Base-by-base conservation (phyloP, 2,113 vertebrate genomes). In the Myiopsitta monachus region DNA sequence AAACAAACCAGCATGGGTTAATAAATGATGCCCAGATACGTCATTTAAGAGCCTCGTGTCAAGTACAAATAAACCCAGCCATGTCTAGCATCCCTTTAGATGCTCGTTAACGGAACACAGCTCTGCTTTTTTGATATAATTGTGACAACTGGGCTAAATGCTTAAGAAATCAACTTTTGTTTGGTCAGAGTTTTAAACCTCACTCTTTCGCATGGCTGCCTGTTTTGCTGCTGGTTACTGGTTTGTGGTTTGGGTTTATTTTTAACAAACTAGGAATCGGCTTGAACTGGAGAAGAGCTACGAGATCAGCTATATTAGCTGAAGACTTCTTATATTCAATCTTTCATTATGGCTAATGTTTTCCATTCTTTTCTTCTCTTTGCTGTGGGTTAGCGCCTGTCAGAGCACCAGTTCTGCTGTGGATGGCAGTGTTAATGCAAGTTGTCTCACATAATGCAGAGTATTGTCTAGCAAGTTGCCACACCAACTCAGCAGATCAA, bases 401-500 rank as follows among this genome's bases (percentile, higher is more conserved):
- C 82, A 82, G 81, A 88, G 68, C 80, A 87, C 47, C 47, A 68
- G 76, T 73, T 63, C 63, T 64, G 80, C 38, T 63, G 79, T 22
- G 82, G 82, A 21, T 54, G 46, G 68, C 83, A 72, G 76, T 54
- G 88, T 73, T 91, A 85, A 82, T 44, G 70, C 80, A 73, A 82
- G 91, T 69, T 85, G 89, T 75, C 70, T 88, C 2, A 7, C 87
- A 49, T 38, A 75, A 72, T 75, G 75, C 67, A 92, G 87, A 85
- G 57, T 75, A 75, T 72, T 94, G 83, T 85, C 83, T 57, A 78
- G 70, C 83, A 67, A 85, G 92, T 70, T 85, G 92, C 83, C 79
- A 51, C 88, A 90, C 79, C 83, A 72, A 30, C 84, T 89, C 88
- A 93, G 78, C 82, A 84, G 68, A 77, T 63, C 92, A 87, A 79